A percentile compares a stretch with the other conserved stretches of the same genome.
phyloP scores from a whole-genome alignment of 2,888 invertebrate genomes.

The Dastarcus helophoroides region DNA sequence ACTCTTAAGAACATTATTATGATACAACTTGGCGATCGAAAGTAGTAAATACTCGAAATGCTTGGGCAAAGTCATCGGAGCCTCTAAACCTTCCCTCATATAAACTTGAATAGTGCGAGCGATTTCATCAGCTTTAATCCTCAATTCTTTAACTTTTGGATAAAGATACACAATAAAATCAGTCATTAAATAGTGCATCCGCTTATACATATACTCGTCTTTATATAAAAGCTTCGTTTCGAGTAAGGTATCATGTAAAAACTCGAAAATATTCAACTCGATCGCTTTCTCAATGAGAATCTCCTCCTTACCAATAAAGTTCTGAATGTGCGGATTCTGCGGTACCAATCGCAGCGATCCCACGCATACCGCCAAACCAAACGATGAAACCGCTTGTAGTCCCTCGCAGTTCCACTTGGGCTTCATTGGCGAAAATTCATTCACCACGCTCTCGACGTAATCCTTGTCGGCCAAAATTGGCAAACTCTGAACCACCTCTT shows the following conservation, averaged over 20 bases:
- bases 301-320: constrained; percentile 66
- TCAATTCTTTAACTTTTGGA: constrained; percentile 72
- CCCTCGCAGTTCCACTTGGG: constrained; percentile 44
- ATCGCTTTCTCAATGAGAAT: constrained; percentile 68
- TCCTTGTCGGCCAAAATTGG: constrained; percentile 52
- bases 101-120: constrained; percentile 61
- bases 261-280: constrained; percentile 67
- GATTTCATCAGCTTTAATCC: constrained; percentile 79
- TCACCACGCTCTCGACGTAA: constrained; percentile 42
- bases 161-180: constrained; percentile 92
- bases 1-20: constrained; percentile 55
- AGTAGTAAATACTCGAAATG: constrained; percentile 78
- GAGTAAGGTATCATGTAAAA: constrained; percentile 61
- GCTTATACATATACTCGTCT: constrained; percentile 71
- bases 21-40: constrained; percentile 67
- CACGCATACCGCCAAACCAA: constrained; percentile 59
- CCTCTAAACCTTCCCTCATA: constrained; percentile 55
- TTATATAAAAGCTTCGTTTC: constrained; percentile 56
- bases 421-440: constrained; percentile 39
- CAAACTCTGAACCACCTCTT: constrained; percentile 55
- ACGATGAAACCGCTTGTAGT: constrained; percentile 49
- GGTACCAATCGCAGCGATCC: constrained; percentile 49
- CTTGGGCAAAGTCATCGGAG: constrained; percentile 60
- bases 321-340: constrained; percentile 42
- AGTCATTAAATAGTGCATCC: constrained; percentile 74